These are phyloP conservation scores for Formicarius rufipectus DNA, from an alignment of 2,113 vertebrate genomes.

Conservation along the genomic window DNA sequence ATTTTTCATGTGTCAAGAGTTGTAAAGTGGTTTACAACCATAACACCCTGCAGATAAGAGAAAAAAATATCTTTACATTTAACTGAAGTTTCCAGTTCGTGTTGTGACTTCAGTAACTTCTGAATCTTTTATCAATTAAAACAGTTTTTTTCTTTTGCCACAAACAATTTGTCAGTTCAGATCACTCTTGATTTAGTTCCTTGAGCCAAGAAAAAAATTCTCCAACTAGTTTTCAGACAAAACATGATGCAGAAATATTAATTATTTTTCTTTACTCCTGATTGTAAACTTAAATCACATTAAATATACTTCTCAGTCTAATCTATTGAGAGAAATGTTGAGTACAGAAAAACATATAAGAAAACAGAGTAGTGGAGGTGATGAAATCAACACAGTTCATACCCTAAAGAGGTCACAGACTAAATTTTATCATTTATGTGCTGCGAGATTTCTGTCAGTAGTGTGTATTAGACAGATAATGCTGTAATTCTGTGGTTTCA, in stretches of 20 bases:
- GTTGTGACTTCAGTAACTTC: background rate
- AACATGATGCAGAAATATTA: background rate
- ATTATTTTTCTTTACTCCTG: background rate
- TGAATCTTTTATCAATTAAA: background rate
- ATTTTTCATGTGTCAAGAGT: background rate
- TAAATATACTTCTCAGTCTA: background rate
- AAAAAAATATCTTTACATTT: background rate
- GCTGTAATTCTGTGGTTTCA: background rate
- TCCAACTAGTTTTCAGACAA: background rate
- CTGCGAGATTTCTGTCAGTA: background rate
- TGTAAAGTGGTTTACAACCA: background rate
- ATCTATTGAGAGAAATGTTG: background rate
- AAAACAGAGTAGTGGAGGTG: fast-evolving
- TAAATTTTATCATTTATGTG: background rate
- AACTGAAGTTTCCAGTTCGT: background rate
- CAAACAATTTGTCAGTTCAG: background rate
- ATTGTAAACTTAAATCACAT: background rate
- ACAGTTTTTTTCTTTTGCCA: background rate
- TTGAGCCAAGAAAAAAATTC: background rate
- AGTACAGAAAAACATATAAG: background rate
- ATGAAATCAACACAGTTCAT: background rate
- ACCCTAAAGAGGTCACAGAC: background rate
- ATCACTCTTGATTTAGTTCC: background rate
- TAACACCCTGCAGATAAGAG: background rate
- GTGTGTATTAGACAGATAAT: background rate